Base-by-base conservation (phyloP, 2,113 vertebrate species). In the Trichomycterus rosablanca region DNA sequence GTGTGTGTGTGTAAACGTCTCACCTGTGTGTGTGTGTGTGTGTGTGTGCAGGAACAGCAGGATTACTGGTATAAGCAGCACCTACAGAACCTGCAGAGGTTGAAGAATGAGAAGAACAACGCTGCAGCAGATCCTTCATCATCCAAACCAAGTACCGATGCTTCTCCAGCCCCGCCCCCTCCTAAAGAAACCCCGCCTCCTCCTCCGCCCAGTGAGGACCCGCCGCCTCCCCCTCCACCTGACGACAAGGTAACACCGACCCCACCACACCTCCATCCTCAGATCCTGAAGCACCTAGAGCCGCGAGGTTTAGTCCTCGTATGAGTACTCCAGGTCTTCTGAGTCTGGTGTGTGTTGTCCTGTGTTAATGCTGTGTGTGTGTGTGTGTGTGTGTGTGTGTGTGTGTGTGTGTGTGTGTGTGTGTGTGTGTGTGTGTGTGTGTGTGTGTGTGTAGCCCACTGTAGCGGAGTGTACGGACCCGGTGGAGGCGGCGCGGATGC, bases 41-140 rank as follows among this genome's bases (percentile, higher is more conserved):
- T 30, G 26, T 30, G 26, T 30, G 26, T 63, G 3, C 73, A 97
- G 94, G 89, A 97, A 14, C 93, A 97, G 67, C 93, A 98, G 71
- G 92, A 98, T 16, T 93, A 88, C 73, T 98, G 93, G 93, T 98
- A 98, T 72, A 89, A 97, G 64, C 92, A 96, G 61, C 95, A 98
- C 78, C 78, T 95, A 57, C 88, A 94, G 75, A 97, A 93, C 76
- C 82, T 98, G 60, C 88, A 87, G 55, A 86, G 83, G 73, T 40
- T 88, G 22, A 87, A 90, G 53, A 83, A 83, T 59, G 86, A 87
- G 15, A 84, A 72, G 74, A 84, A 86, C 64, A 92, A 88, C 11
- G 3, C 37, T 40, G 79, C 89, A 76, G 63, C 68, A 0, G 67
- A 74, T 18, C 15, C 63, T 37, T 34, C 39, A 12, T 1, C 48